Percentiles rank a stretch among this genome's conserved stretches.
Conservation (phyloP, 2,797 vertebrate genomes). For the Micrastur ruficollis region DNA sequence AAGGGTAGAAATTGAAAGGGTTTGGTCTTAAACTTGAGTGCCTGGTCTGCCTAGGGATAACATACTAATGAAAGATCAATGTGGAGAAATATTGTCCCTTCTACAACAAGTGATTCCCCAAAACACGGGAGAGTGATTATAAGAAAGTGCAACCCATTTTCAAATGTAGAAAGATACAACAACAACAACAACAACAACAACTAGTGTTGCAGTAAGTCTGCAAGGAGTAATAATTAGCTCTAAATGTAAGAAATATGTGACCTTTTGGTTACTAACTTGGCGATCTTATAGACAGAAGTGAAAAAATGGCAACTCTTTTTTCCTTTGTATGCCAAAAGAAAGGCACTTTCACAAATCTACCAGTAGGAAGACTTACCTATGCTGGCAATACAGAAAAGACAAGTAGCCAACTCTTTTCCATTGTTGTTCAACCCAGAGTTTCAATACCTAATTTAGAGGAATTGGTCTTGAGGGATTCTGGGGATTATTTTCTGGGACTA, state of each 20-base stretch:
- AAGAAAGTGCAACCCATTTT: neutral
- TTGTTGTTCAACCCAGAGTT: neutral
- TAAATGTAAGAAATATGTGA: neutral
- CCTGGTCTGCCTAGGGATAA: neutral
- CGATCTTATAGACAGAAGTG: neutral
- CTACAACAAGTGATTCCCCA: neutral
- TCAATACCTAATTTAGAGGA: neutral
- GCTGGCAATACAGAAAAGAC: neutral
- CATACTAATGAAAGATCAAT: fast-evolving
- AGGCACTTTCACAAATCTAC: neutral
- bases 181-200: neutral
- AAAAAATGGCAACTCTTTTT: neutral
- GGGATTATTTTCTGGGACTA: neutral
- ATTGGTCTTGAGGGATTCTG: neutral
- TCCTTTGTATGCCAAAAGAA: neutral
- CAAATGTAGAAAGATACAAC: neutral
- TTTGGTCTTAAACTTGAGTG: neutral
- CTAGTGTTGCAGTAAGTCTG: neutral
- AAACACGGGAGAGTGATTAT: neutral
- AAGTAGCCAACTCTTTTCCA: neutral
- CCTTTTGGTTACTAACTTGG: neutral
- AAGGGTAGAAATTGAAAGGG: neutral
- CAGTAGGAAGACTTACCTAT: neutral
- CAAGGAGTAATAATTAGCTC: neutral
- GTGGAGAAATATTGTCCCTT: neutral